Evolutionary conservation across 1,140 invertebrate genomes (phyloP).

Genomic region (Saccostrea echinata): DNA sequence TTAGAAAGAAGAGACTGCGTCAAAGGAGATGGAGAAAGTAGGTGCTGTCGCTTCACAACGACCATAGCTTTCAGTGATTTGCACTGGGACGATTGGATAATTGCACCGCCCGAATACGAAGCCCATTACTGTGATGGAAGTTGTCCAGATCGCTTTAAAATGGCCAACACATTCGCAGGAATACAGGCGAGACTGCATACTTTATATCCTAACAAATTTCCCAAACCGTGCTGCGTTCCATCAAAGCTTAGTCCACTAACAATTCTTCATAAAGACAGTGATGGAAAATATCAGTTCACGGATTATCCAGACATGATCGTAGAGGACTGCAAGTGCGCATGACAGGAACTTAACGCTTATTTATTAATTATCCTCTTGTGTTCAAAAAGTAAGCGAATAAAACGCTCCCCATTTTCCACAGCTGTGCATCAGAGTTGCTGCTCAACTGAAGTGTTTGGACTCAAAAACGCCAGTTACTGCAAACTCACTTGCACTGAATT

Average conservation of each 20-base stretch:
- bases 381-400: conserved; percentile 21
- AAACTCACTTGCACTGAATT: not conserved
- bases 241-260: conserved; percentile 61
- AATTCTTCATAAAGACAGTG: conserved; percentile 60
- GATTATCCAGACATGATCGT: conserved; percentile 64
- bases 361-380: conserved; percentile 25
- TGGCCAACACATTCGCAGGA: conserved; percentile 72
- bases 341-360: conserved; percentile 26
- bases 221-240: conserved; percentile 63
- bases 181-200: conserved; percentile 71
- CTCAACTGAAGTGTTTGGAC: not conserved
- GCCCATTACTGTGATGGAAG: conserved; percentile 73
- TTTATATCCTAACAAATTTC: conserved; percentile 64
- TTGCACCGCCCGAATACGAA: conserved; percentile 70
- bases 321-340: conserved; percentile 64
- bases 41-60: conserved; percentile 72
- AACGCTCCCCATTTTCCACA: not conserved
- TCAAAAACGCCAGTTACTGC: not conserved
- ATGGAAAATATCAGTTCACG: conserved; percentile 60
- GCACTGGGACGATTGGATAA: conserved; percentile 73
- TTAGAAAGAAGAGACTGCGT: conserved; percentile 55
- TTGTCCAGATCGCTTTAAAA: conserved; percentile 73
- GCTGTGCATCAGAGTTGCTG: not conserved
- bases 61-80: conserved; percentile 72
- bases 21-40: conserved; percentile 66